Evolutionary conservation across 2,113 vertebrate genomes (phyloP).

Genomic region (Notiomystis cincta): DNA sequence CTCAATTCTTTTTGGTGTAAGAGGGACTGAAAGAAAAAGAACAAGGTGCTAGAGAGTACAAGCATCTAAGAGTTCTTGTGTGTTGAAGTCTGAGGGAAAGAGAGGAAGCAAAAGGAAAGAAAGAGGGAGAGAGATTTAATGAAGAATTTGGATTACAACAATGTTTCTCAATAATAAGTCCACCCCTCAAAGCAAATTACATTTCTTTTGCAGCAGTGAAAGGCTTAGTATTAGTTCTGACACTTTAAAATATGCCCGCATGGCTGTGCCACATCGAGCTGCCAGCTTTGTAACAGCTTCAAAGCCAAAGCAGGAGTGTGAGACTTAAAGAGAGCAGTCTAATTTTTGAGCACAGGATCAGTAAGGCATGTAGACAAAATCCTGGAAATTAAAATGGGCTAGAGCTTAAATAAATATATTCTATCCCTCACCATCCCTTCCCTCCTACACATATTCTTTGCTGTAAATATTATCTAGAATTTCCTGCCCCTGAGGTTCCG

Average conservation of each 20-base stretch:
- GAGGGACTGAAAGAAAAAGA: background rate
- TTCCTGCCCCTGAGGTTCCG: background rate
- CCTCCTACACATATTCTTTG: fast-evolving
- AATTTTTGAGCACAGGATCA: background rate
- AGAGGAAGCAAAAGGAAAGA: background rate
- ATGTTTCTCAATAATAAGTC: background rate
- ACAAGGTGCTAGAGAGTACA: background rate
- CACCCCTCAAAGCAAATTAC: background rate
- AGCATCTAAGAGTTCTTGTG: background rate
- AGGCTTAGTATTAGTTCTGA: background rate
- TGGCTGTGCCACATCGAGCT: background rate
- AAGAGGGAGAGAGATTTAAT: background rate
- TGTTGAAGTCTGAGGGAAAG: background rate
- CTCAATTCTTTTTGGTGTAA: background rate
- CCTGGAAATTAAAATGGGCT: background rate
- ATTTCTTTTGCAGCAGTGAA: background rate
- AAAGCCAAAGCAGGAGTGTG: background rate
- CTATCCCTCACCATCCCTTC: background rate
- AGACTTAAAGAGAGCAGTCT: background rate
- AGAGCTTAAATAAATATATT: background rate
- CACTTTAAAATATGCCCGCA: background rate
- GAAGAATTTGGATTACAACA: background rate
- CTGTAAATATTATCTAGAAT: background rate
- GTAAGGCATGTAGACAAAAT: slow-evolving; percentile 9
- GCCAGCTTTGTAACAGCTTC: background rate